Conservation (phyloP, 2,797 vertebrate genomes). For the Tragelaphus eurycerus region DNA sequence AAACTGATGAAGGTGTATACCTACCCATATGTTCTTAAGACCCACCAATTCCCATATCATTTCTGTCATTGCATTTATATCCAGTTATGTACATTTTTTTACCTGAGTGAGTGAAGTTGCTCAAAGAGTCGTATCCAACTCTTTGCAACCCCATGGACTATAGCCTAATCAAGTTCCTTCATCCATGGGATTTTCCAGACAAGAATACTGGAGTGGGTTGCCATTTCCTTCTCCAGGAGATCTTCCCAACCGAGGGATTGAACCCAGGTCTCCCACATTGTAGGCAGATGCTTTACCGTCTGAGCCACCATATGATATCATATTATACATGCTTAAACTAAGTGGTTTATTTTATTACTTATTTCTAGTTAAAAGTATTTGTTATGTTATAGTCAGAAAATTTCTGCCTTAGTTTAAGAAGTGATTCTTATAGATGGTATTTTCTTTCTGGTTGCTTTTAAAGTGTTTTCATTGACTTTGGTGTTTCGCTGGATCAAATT, state of each 20-base stretch:
- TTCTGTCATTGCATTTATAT: background rate
- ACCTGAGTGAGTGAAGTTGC: no score
- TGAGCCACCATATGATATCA: background rate
- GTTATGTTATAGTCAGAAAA: background rate
- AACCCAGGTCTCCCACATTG: no score
- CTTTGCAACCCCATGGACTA: fast-evolving
- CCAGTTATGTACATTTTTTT: background rate
- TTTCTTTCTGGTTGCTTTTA: background rate
- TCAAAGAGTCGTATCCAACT: no score
- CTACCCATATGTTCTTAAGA: background rate
- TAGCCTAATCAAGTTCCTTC: no score
- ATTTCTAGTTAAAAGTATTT: background rate
- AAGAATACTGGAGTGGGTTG: no score
- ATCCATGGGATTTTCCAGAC: no score
- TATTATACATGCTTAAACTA: background rate
- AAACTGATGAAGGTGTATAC: background rate
- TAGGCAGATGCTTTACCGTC: no score
- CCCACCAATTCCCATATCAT: background rate
- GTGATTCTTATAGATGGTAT: background rate
- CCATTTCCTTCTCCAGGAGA: no score
- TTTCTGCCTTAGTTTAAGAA: background rate
- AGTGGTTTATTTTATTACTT: background rate
- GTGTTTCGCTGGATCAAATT: background rate
- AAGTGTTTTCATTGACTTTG: background rate
- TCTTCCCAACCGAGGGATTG: no score